Evolutionary conservation across 2,113 vertebrate genomes (phyloP), one percentile per base, ranked within the genome.

Genomic region (Dasyornis broadbenti): DNA sequence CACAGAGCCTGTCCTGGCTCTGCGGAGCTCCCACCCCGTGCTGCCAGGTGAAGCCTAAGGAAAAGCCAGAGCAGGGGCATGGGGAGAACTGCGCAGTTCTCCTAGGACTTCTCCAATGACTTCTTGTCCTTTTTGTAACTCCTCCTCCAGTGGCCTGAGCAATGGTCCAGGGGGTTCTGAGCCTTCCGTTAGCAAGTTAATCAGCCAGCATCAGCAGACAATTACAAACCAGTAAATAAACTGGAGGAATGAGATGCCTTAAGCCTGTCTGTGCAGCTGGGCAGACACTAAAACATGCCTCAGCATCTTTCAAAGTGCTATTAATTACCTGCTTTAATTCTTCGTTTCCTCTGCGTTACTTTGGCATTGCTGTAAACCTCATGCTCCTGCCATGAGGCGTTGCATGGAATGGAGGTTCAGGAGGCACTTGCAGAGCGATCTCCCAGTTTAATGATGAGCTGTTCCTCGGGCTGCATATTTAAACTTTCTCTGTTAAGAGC

Each of bases 401-500:
- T n/a, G 66, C 63, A 3, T n/a, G 5, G 22, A 28, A 9, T 6
- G 45, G 39, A 80, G 90, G 9, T 42, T 59, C 61, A 73, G 82
- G 3, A 71, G 90, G 64, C 33, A 6, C 84, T 59, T 2, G 13
- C 52, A 63, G 92, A 68, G 82, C 0, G 0, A 33, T 52, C 15
- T 54, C 92, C 71, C 64, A 6, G 54, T 39, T 59, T 24, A 59
- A 49, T 44, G 10, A 21, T 0, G 65, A 82, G 85, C 83, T 10
- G 2, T 23, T 77, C 83, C 65, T 81, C 3, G 79, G 75, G 87
- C 82, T 77, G 68, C 44, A 0, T 21, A 4, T 28, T 42, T 26
- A 6, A 39, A 4, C 35, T n/a, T 8, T 2, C 6, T 10, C 53
- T 31, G 28, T 10, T 35, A 5, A 3, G 57, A 16, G 75, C 1